Evolutionary conservation across 2,888 invertebrate genomes (phyloP).

Genomic region (Hyppa rectilinea): DNA sequence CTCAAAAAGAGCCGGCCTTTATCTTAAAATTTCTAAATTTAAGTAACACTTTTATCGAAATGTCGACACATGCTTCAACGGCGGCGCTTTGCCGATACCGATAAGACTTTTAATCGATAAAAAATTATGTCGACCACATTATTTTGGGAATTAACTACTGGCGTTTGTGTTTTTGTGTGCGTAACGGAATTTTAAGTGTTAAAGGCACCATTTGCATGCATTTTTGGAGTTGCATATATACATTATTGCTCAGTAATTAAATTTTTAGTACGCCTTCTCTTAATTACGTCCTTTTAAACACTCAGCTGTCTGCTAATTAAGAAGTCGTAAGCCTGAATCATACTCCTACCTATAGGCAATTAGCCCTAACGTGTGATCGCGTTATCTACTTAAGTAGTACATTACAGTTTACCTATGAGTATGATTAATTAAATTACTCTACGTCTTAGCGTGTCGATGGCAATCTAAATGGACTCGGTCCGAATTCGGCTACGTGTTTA

Average conservation of each 20-base stretch:
- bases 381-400: no score
- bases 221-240: slow-evolving; percentile 3
- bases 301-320: slow-evolving; percentile 17
- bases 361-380: neutral
- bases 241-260: neutral
- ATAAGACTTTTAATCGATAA: slow-evolving; percentile 67
- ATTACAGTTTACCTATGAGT: no score
- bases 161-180: slow-evolving; percentile 49
- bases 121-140: slow-evolving; percentile 61
- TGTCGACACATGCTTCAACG: slow-evolving; percentile 76
- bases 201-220: slow-evolving; percentile 1
- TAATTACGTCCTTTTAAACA: slow-evolving; percentile 4
- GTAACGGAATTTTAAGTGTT: slow-evolving; percentile 50
- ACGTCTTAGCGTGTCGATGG: no score
- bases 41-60: slow-evolving; percentile 79
- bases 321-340: neutral
- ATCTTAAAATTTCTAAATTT: slow-evolving; percentile 69
- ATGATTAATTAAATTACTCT: no score
- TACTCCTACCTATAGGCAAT: neutral
- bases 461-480: no score
- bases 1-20: slow-evolving; percentile 52
- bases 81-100: slow-evolving; percentile 78
- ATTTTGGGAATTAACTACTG: slow-evolving; percentile 57
- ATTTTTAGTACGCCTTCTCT: neutral
- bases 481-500: no score